Conservation (phyloP, 2,888 invertebrate species). For the Nasonovia ribisnigri region DNA sequence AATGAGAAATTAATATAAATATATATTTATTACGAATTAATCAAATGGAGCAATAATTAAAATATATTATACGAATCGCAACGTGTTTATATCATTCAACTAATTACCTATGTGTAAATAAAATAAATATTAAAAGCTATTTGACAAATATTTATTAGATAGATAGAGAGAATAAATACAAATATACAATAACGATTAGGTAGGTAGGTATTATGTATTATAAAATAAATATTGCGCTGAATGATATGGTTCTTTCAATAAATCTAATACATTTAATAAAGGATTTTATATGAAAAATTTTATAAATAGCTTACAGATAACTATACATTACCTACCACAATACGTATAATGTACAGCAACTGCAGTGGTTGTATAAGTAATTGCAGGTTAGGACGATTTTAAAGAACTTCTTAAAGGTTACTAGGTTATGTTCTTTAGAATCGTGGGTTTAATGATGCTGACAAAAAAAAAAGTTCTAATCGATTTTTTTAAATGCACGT, state of each 20-base stretch:
- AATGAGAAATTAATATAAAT: background rate
- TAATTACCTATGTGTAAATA: background rate
- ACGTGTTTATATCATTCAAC: background rate
- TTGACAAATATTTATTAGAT: background rate
- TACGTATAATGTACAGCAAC: background rate
- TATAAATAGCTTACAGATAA: background rate
- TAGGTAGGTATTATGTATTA: background rate
- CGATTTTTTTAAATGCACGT: too few relatives aligned
- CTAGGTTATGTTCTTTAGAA: too few relatives aligned
- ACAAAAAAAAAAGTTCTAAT: background rate
- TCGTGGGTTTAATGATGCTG: background rate
- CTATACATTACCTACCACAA: too few relatives aligned
- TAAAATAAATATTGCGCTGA: background rate
- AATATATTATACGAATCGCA: background rate
- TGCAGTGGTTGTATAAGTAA: background rate
- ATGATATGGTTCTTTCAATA: background rate
- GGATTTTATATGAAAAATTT: background rate
- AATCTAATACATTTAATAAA: background rate
- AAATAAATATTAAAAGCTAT: background rate
- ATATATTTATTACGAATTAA: background rate
- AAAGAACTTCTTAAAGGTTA: too few relatives aligned
- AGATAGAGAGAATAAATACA: background rate
- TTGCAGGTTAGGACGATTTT: background rate
- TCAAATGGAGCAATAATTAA: background rate
- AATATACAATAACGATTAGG: background rate